A percentile compares a stretch with the other conserved stretches of the same genome.
phyloP scores from a whole-genome alignment of 2,888 invertebrate genomes.

The Mylabris sibirica region DNA sequence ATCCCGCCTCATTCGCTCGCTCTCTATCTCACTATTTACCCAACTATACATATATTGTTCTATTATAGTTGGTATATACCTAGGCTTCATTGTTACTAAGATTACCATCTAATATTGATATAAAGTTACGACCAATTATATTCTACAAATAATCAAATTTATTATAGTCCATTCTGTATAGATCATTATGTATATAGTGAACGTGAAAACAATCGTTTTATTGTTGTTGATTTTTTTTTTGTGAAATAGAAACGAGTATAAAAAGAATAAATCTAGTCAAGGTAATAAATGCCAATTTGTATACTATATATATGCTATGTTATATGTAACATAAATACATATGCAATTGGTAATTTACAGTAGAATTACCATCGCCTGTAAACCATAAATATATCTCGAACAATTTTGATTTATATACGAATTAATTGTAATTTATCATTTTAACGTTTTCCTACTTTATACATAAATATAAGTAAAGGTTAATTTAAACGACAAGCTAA shows the following conservation, averaged over 20 bases:
- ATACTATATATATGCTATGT: not conserved
- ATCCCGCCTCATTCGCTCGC: slow-evolving; percentile 19
- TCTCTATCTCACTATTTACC: not conserved
- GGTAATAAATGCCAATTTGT: slow-evolving; percentile 12
- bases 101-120: slow-evolving; percentile 31
- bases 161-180: not conserved
- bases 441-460: slow-evolving; percentile 1
- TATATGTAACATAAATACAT: not conserved
- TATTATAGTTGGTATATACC: slow-evolving; percentile 24
- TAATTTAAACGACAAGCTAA: not conserved
- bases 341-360: slow-evolving; percentile 10
- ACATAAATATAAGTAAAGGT: not conserved
- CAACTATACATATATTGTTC: slow-evolving; percentile 25
- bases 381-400: not conserved
- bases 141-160: slow-evolving; percentile 19
- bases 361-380: not conserved
- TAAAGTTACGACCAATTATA: slow-evolving; percentile 20
- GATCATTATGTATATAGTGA: not conserved
- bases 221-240: not conserved
- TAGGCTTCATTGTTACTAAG: slow-evolving; percentile 31
- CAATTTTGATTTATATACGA: not conserved
- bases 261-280: slow-evolving; percentile 1
- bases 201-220: not conserved
- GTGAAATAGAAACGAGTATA: not conserved
- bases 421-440: slow-evolving; percentile 10